phyloP scores from a whole-genome alignment of 1,140 invertebrate species.

The Caenorhabditis latens region DNA sequence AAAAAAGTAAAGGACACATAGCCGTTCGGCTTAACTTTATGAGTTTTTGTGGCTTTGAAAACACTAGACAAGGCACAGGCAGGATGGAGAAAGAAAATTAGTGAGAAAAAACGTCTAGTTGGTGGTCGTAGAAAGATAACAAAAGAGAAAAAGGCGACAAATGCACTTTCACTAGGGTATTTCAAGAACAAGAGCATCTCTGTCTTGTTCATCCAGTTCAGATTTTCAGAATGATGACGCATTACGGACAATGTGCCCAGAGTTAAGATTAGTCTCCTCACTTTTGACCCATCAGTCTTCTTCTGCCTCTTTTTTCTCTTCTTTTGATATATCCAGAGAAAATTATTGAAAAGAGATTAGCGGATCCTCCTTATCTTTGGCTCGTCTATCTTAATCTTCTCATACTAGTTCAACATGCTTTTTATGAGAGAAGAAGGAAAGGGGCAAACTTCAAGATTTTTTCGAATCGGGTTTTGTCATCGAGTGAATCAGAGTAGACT shows the following conservation, averaged over 20 bases:
- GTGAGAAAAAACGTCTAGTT: background rate
- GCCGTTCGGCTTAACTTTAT: conserved; percentile 45
- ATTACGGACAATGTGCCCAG: conserved; percentile 26
- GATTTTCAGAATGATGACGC: conserved; percentile 6
- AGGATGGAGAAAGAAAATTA: background rate
- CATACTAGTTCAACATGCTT: conserved; percentile 9
- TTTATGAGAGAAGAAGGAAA: background rate
- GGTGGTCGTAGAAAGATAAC: background rate
- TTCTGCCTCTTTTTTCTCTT: background rate
- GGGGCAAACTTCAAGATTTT: conserved; percentile 22
- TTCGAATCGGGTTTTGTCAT: background rate
- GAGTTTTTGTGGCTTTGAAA: conserved; percentile 30
- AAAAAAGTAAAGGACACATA: conserved; percentile 42
- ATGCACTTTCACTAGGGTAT: background rate
- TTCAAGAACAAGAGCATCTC: background rate
- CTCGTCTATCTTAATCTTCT: conserved; percentile 9
- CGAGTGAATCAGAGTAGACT: background rate
- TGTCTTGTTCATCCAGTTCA: background rate
- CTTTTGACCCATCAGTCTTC: conserved; percentile 13
- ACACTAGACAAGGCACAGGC: background rate
- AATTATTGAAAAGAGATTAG: conserved; percentile 51
- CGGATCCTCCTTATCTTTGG: conserved; percentile 11
- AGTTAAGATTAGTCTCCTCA: background rate
- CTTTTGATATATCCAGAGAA: background rate
- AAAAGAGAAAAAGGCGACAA: background rate